Evolutionary conservation across 2,113 vertebrate species (phyloP).

Genomic region (Marcusenius ussheri): DNA sequence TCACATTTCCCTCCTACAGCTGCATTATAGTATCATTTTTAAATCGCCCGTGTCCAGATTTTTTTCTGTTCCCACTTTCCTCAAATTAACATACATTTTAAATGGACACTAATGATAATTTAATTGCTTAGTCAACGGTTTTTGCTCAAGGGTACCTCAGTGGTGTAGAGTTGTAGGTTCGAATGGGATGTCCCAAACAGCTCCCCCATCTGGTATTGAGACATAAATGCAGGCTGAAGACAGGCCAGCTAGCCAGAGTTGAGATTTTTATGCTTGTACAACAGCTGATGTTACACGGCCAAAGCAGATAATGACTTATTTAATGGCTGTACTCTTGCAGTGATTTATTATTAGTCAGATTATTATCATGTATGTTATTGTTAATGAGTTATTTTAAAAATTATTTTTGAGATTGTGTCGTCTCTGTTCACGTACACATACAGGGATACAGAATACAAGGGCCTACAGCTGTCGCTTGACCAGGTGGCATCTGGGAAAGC

Average conservation of each 20-base stretch:
- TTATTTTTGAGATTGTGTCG: background rate
- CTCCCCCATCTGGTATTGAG: background rate
- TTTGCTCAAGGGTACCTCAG: background rate
- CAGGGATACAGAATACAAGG: conserved; percentile 96
- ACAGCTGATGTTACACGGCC: background rate
- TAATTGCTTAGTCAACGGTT: background rate
- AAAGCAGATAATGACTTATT: background rate
- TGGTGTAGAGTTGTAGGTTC: background rate
- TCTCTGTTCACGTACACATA: background rate
- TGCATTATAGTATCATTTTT: background rate
- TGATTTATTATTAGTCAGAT: background rate
- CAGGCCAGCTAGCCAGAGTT: no score
- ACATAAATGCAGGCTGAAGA: background rate
- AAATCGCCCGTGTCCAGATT: background rate
- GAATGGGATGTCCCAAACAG: background rate
- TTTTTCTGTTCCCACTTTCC: background rate
- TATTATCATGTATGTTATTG: background rate
- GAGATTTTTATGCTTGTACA: background rate
- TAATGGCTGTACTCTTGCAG: background rate
- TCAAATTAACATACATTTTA: background rate
- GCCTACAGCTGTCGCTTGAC: conserved; percentile 90
- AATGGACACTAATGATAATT: background rate
- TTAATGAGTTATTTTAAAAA: background rate
- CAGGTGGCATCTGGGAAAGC: conserved; percentile 82
- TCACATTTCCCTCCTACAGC: background rate